Evolutionary conservation across 2,888 invertebrate genomes (phyloP), one percentile per base, ranked within the genome.

Genomic region (Harpalus rufipes): DNA sequence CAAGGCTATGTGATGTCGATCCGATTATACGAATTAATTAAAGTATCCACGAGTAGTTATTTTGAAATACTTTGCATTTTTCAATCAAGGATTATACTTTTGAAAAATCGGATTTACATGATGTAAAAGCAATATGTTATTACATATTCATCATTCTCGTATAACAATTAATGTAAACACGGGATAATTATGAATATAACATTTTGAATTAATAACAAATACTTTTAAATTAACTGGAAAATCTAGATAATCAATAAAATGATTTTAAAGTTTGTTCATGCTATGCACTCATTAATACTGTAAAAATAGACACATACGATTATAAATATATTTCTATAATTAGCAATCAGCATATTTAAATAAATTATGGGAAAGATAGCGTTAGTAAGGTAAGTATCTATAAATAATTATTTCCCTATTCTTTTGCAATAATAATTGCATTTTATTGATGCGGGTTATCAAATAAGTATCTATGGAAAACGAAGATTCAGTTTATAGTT

Each of bases 1-100:
- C 80, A 80, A 80, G 80, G 80, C 61, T 79, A 16, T 79, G 12
- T 59, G 39, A 79, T 59, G 79, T 79, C 79, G 59, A 59, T 59
- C 41, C 39, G 78, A 78, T 79, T 59, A 39, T 79, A 41, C 58
- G 59, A 79, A 59, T 79, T 59, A 79, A 79, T 79, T 79, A 79
- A 51, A 56, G 7, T 68, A 68, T 10, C 25, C 32, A 3, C 32
- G 6, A 32, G 32, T 32, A 68, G 14, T 39, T 32, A 68, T 68
- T 68, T 68, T 68, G 32, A 68, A 68, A 68, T 68, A 68, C 39
- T 32, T 59, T 63, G 63, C 14, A 59, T 79, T 80, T 80, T 63
- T 61, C 18, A n/a, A 7, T 80, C 80, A 80, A 80, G 79, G 80
- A 18, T 74, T 74, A 44, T 18, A 44, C 14, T 44, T 74, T 74